These are phyloP conservation scores for Girardinichthys multiradiatus DNA, from an alignment of 2,113 vertebrate species.

Conservation along the genomic window DNA sequence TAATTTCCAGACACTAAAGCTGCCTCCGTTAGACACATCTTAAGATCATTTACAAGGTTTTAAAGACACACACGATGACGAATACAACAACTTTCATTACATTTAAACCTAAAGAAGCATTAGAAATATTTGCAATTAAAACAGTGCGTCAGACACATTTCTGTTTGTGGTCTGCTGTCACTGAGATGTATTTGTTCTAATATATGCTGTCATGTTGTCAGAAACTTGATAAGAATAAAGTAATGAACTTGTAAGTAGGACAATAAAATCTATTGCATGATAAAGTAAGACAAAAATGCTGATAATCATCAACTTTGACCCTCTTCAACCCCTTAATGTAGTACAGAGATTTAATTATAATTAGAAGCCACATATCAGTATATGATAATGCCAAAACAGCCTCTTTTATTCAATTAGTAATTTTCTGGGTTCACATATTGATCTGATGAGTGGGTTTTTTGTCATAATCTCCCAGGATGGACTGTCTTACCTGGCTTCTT, in stretches of 20 bases:
- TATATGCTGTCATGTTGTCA: not conserved
- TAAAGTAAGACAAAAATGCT: no score
- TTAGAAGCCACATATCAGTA: slow-evolving; percentile 1
- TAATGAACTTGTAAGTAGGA: no score
- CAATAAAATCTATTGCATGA: no score
- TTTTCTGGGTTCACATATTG: not conserved
- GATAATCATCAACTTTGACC: not conserved
- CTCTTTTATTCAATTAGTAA: not conserved
- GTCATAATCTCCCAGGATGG: slow-evolving; percentile 13
- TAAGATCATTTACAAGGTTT: slow-evolving; percentile 8
- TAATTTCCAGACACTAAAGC: not conserved
- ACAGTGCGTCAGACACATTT: not conserved
- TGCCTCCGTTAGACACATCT: accelerated
- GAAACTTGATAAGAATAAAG: no score
- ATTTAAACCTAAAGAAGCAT: not conserved
- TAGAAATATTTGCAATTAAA: not conserved
- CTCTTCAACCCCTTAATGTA: not conserved
- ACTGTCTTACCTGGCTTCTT: slow-evolving; percentile 78
- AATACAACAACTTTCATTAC: not conserved
- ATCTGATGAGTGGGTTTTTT: not conserved
- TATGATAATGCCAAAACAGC: not conserved
- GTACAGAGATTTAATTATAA: not conserved
- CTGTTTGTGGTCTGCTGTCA: not conserved
- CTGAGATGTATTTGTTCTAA: not conserved
- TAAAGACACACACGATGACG: no score